A percentile compares a stretch with the other conserved stretches of the same genome.
These are phyloP conservation scores for Suricata suricatta DNA, from an alignment of 2,113 vertebrate genomes.

Conservation along the genomic window DNA sequence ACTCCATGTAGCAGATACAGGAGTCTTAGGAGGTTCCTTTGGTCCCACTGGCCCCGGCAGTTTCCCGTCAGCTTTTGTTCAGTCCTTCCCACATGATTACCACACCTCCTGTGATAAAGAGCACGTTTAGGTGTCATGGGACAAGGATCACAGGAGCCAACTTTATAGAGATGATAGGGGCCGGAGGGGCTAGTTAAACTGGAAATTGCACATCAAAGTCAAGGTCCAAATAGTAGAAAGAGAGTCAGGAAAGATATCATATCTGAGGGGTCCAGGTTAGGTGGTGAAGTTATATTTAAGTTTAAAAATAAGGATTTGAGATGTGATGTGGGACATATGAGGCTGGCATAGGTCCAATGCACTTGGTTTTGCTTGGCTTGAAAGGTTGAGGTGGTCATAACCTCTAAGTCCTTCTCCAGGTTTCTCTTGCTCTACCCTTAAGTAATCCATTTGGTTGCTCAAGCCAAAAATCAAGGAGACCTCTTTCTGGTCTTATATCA, in stretches of 20 bases:
- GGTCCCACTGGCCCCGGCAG: neutral
- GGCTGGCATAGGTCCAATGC: neutral
- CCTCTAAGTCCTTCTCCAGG: neutral
- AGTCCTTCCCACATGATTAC: neutral
- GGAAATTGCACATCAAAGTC: neutral
- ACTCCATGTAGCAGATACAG: neutral
- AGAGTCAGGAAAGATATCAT: neutral
- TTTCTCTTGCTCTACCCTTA: neutral
- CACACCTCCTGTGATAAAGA: neutral
- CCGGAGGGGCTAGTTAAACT: neutral
- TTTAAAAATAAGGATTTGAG: neutral
- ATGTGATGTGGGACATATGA: neutral
- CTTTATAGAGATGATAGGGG: neutral
- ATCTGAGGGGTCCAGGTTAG: neutral
- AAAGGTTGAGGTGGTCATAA: neutral
- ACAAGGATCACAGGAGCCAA: neutral
- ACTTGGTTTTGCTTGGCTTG: neutral
- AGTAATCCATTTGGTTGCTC: neutral
- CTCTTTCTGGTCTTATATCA: neutral
- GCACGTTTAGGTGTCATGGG: neutral
- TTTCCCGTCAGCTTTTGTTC: neutral
- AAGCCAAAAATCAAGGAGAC: neutral
- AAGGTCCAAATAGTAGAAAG: neutral
- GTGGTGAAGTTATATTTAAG: neutral
- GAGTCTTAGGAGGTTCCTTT: neutral